phyloP scores from a whole-genome alignment of 2,797 vertebrate genomes.

The Crotalus adamanteus region DNA sequence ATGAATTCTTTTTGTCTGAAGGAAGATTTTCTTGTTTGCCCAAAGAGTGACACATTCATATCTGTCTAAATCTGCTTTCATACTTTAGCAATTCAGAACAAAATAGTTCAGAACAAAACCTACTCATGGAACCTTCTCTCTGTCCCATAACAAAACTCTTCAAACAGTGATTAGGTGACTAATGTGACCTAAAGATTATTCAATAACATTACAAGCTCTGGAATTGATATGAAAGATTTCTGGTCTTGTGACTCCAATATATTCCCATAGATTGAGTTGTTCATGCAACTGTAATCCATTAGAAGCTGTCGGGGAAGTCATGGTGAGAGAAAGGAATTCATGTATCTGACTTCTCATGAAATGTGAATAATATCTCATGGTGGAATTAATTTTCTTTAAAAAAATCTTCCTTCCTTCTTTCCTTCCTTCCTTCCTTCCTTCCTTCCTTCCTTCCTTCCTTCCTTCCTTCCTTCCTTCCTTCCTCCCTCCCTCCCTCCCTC shows the following conservation, averaged over 20 bases:
- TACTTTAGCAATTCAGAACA: not conserved
- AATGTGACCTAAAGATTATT: constrained; percentile 1
- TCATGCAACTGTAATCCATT: not conserved
- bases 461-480: no score
- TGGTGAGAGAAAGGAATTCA: not conserved
- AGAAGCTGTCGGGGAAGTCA: not conserved
- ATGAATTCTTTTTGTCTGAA: constrained; percentile 51
- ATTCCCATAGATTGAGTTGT: not conserved
- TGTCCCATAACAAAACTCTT: constrained; percentile 33
- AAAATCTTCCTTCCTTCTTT: not conserved
- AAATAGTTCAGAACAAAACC: not conserved
- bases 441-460: not conserved
- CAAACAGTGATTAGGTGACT: not conserved
- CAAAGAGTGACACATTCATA: constrained; percentile 33
- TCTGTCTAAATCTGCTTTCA: not conserved
- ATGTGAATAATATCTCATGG: not conserved
- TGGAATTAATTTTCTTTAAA: not conserved
- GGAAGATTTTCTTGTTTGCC: constrained; percentile 30
- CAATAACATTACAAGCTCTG: constrained; percentile 26
- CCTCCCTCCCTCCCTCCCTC: not conserved
- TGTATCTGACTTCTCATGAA: not conserved
- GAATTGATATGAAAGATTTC: constrained; percentile 4
- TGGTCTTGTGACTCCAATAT: not conserved
- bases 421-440: not conserved
- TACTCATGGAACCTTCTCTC: constrained; percentile 14